A percentile compares a stretch with the other conserved stretches of the same genome.
Evolutionary conservation across 2,113 vertebrate genomes (phyloP).

Genomic region (Balaenoptera acutorostrata): DNA sequence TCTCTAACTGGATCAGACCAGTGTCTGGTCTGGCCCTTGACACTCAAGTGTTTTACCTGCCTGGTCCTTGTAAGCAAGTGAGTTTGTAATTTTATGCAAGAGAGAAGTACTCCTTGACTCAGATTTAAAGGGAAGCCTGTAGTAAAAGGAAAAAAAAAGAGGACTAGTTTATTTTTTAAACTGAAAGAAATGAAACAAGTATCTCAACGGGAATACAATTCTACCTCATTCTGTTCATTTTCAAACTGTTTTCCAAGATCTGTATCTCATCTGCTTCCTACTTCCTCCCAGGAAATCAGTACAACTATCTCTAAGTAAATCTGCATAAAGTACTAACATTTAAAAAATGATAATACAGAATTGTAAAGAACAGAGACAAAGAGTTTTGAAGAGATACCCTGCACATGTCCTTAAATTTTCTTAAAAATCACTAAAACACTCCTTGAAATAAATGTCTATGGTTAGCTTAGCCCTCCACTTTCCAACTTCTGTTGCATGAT

Average conservation of each 20-base stretch:
- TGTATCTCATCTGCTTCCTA: not conserved
- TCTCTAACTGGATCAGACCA: not conserved
- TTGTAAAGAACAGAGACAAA: not conserved
- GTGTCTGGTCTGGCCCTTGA: not conserved
- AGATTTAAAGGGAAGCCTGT: not conserved
- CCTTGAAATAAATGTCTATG: not conserved
- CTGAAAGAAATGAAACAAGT: not conserved
- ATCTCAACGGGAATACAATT: not conserved
- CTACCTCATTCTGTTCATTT: not conserved
- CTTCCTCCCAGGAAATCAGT: not conserved
- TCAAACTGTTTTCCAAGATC: not conserved
- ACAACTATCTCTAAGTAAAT: not conserved
- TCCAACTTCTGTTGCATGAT: not conserved
- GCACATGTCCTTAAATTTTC: not conserved
- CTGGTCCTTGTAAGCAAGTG: not conserved
- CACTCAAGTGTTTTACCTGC: not conserved
- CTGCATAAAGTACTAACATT: not conserved
- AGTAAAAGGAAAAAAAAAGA: not conserved
- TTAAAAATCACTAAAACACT: not conserved
- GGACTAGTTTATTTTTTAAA: not conserved
- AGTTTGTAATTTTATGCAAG: not conserved
- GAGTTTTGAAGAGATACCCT: not conserved
- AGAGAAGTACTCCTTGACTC: not conserved
- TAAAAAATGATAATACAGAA: not conserved
- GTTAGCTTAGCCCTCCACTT: not conserved